phyloP scores from a whole-genome alignment of 2,888 invertebrate genomes.

The Brachyptera risi region DNA sequence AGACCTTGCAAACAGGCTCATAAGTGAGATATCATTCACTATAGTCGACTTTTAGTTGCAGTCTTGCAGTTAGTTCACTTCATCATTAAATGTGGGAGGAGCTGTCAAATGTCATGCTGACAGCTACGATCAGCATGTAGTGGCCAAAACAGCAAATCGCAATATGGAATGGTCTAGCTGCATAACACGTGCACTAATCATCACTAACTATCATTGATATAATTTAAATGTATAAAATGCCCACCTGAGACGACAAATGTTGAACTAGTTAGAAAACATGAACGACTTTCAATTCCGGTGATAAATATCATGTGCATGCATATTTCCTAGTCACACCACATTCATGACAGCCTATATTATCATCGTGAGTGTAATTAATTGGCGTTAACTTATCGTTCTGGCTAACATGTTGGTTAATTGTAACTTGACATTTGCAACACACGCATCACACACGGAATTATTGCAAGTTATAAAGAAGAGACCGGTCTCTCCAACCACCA shows the following conservation, averaged over 20 bases:
- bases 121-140: too few relatives aligned
- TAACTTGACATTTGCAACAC: conserved; percentile 28
- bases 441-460: conserved; percentile 25
- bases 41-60: too few relatives aligned
- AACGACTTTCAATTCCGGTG: conserved; percentile 23
- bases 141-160: too few relatives aligned
- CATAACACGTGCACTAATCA: too few relatives aligned
- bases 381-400: conserved; percentile 31
- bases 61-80: too few relatives aligned
- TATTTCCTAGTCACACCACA: conserved; percentile 11
- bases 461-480: conserved; percentile 17
- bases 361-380: background rate
- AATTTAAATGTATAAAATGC: background rate
- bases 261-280: conserved; percentile 13
- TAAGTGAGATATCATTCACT: too few relatives aligned
- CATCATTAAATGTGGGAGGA: too few relatives aligned
- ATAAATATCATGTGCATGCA: conserved; percentile 21
- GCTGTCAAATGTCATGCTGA: too few relatives aligned
- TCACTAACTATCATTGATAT: too few relatives aligned
- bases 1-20: too few relatives aligned
- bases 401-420: conserved; percentile 29
- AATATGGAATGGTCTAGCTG: too few relatives aligned
- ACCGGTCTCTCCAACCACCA: conserved; percentile 30
- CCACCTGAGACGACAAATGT: conserved; percentile 17
- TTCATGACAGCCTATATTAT: conserved; percentile 14